Conservation (phyloP, 2,888 invertebrate species). For the Chloroclystis v-ata region DNA sequence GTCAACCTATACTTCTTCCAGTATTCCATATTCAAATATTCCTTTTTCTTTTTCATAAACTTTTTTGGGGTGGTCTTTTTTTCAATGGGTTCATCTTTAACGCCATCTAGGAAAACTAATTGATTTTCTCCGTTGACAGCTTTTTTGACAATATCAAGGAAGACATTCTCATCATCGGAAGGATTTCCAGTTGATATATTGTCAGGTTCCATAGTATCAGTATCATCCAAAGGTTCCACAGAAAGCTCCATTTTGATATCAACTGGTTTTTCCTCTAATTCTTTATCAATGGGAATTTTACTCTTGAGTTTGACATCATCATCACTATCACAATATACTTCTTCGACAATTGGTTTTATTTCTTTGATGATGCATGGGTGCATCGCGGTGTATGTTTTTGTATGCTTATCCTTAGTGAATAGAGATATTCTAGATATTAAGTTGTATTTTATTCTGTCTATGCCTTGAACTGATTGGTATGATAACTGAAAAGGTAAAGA, state of each 20-base stretch:
- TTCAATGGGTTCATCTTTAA: conserved; percentile 16
- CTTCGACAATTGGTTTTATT: conserved; percentile 4
- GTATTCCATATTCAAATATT: conserved; percentile 43
- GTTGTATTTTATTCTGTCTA: conserved; percentile 18
- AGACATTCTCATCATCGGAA: conserved; percentile 28
- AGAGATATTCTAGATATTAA: conserved; percentile 13
- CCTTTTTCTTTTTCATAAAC: conserved; percentile 31
- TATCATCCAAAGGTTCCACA: neutral
- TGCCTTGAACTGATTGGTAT: conserved; percentile 36
- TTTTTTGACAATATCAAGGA: conserved; percentile 28
- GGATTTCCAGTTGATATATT: conserved; percentile 5
- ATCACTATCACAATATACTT: conserved; percentile 14
- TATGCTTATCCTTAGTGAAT: conserved; percentile 2
- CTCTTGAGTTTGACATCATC: neutral
- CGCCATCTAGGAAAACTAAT: conserved; percentile 24
- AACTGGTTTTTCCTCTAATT: neutral
- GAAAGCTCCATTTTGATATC: conserved; percentile 17
- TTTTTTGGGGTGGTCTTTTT: conserved; percentile 26
- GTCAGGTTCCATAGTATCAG: conserved; percentile 5
- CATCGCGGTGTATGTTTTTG: conserved; percentile 14
- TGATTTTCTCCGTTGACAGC: conserved; percentile 27
- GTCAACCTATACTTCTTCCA: conserved; percentile 52
- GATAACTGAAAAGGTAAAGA: conserved; percentile 32
- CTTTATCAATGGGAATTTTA: neutral
- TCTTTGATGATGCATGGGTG: conserved; percentile 1